Evolutionary conservation across 1,140 invertebrate species (phyloP), one percentile per base, ranked within the genome.

Genomic region (Spodoptera frugiperda): DNA sequence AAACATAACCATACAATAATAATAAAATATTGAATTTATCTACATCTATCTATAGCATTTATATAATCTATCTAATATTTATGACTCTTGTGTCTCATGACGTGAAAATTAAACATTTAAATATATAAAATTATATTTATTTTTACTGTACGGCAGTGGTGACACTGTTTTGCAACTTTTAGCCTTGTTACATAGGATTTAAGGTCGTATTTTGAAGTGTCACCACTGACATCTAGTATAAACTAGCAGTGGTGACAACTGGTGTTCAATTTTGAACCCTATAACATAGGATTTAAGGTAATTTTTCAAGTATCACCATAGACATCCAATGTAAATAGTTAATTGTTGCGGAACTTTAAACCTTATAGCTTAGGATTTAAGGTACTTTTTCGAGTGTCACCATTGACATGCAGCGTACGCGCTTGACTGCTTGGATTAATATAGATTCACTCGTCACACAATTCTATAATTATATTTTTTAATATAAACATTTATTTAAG

Each of bases 21-120:
- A 65, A 48, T 65, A 67, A 67, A 67, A 67, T 67, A 67, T 67
- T 44, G 46, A 67, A 67, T 67, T 67, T 67, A 49, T 67, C 63
- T 67, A 67, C 44, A 67, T 25, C 63, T 67, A 67, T 67, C 63
- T 67, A 67, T 21, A 33, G 14, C 8, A 54, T 21, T 39, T 15
- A 33, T n/a, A 54, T 54, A 17, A 15, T 44, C 63, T 67, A 67
- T 67, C 63, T 67, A 65, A 67, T 48, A 67, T 49, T 53, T 63
- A 67, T 67, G 63, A 67, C 63, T 65, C 61, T 67, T 17, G 14
- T 67, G 63, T 67, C 63, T 6, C 17, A 9, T 67, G 63, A 67
- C 63, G 48, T 25, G 46, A 5, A 67, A 67, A 67, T 67, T 25
- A 67, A 48, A 67, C 15, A 51, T 51, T 51, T 9, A 39, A 39